phyloP scores from a whole-genome alignment of 2,113 vertebrate genomes.

The Menidia beryllina region DNA sequence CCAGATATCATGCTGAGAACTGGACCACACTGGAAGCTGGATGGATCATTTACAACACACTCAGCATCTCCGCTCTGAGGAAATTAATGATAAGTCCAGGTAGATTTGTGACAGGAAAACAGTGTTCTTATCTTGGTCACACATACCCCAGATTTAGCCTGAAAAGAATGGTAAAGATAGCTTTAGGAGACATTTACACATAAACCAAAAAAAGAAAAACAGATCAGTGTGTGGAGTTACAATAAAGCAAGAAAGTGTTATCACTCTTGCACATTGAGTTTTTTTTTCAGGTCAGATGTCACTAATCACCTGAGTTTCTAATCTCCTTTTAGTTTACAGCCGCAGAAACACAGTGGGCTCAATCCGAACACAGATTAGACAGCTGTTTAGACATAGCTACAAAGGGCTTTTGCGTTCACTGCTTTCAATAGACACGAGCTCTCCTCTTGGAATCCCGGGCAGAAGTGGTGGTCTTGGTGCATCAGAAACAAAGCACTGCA shows the following conservation, averaged over 20 bases:
- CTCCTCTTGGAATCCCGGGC: no score
- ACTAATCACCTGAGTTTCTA: background rate
- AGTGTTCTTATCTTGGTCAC: background rate
- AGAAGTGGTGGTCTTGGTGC: no score
- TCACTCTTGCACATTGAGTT: background rate
- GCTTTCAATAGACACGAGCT: no score
- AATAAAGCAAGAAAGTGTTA: no score
- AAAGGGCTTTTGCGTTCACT: no score
- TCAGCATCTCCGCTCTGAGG: background rate
- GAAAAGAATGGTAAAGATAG: no score
- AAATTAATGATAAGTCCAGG: conserved; percentile 1
- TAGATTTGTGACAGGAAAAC: conserved; percentile 10
- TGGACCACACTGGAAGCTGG: conserved; percentile 6
- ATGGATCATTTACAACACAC: conserved; percentile 30
- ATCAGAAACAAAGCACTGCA: no score
- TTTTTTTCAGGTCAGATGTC: background rate
- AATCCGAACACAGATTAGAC: no score
- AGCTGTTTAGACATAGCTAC: no score
- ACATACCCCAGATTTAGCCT: no score
- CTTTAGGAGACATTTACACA: background rate
- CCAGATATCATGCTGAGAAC: background rate
- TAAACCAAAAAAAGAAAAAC: background rate
- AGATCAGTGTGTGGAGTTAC: background rate
- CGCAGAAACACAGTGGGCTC: no score
- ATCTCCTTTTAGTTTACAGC: background rate